phyloP scores from a whole-genome alignment of 2,113 vertebrate species.

The cattle (Bos taurus) region ARS-UCD2.0 NC_037336.1:74156001-74156500 shows the following conservation, averaged over 20 bases:
- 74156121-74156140: neutral
- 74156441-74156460: neutral
- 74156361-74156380: conserved; percentile 9
- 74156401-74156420: neutral
- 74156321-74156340: neutral
- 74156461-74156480: neutral
- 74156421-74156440: conserved; percentile 7
- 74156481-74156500: neutral
- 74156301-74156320: conserved; percentile 4
- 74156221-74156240: neutral
- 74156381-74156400: neutral
- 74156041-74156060: neutral
- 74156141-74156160: conserved; percentile 3
- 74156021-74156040: neutral
- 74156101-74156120: conserved; percentile 27
- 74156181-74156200: neutral
- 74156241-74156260: conserved; percentile 5
- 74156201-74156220: neutral
- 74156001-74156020: neutral
- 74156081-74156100: conserved; percentile 5
- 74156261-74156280: neutral
- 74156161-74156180: conserved; percentile 38
- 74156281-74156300: neutral
- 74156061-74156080: neutral
- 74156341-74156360: neutral